A percentile compares a stretch with the other conserved stretches of the same genome.
Conservation (phyloP, 2,797 vertebrate genomes). For the Pelochelys cantorii region DNA sequence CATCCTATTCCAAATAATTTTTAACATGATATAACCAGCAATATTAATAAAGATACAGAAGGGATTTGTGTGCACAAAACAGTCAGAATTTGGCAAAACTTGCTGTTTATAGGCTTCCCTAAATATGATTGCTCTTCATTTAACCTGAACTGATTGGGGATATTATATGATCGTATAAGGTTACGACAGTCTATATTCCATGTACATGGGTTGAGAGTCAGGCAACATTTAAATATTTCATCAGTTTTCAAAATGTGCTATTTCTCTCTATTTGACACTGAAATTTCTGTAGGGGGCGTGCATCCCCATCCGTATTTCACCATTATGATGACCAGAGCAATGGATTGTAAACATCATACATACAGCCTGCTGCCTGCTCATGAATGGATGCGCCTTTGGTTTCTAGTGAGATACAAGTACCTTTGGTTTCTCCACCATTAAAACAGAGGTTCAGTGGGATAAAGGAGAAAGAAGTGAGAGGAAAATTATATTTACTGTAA, state of each 20-base stretch:
- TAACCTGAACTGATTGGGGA: neutral
- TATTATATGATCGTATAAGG: neutral
- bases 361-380: neutral
- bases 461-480: neutral
- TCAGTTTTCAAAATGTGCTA: slow-evolving; percentile 17
- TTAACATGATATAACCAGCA: neutral
- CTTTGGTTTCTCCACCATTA: slow-evolving; percentile 28
- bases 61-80: neutral
- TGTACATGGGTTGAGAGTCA: neutral
- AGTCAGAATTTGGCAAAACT: neutral
- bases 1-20: neutral
- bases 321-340: neutral
- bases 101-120: neutral
- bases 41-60: neutral
- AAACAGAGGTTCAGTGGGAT: neutral
- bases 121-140: neutral
- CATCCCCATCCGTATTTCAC: neutral
- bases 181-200: neutral
- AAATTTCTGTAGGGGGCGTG: neutral
- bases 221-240: slow-evolving; percentile 10
- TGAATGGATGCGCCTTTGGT: slow-evolving; percentile 41
- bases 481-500: neutral
- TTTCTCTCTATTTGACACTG: neutral
- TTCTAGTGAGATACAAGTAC: slow-evolving; percentile 55
- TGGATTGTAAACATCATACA: slow-evolving; percentile 53